Evolutionary conservation across 2,113 vertebrate species (phyloP), one percentile per base, ranked within the genome.

Genomic region (Candoia aspera): DNA sequence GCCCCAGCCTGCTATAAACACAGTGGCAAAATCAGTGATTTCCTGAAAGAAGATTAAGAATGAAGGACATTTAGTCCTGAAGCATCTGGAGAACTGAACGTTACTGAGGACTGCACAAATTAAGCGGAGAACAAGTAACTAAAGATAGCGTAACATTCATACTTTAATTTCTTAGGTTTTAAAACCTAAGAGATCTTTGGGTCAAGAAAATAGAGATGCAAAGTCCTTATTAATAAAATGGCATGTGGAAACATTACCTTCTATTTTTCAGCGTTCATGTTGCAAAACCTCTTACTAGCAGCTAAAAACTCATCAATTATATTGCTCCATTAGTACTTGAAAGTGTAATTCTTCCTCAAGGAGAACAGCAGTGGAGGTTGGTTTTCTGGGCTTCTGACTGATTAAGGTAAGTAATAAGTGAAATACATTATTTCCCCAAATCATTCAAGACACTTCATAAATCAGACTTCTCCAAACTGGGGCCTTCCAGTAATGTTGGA

Each of bases 311-410:
- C 73, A 79, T 79, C 37, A 79, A 79, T 37, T 15, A 73, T 21
- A 79, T 79, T 79, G 17, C 15, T 33, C 17, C 33, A 21, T 79
- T 79, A 37, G 73, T 85, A 0, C 0, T 68, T 94, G 92, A 93
- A 95, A 24, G 90, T 86, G 55, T 91, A 90, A n/a, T 68, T 84
- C 86, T 73, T 2, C 90, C 53, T 92, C 90, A 91, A 93, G 90
- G 0, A 91, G 60, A 94, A 57, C 29, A 93, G 90, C 57, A 93
- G 94, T 68, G 94, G 90, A 93, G 37, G 85, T 92, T 90, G 42
- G 89, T n/a, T 53, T 91, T 58, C 33, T 86, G 87, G 1, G 79
- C 93, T 88, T 58, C 4, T 85, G 86, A 93, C 6, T 10, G 60
- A 0, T 92, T 88, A 3, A 4, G 49, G 49, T 49, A 49, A 49